These are phyloP conservation scores for Latrodectus geometricus DNA, from an alignment of 1,140 invertebrate genomes.

Conservation along the genomic window DNA sequence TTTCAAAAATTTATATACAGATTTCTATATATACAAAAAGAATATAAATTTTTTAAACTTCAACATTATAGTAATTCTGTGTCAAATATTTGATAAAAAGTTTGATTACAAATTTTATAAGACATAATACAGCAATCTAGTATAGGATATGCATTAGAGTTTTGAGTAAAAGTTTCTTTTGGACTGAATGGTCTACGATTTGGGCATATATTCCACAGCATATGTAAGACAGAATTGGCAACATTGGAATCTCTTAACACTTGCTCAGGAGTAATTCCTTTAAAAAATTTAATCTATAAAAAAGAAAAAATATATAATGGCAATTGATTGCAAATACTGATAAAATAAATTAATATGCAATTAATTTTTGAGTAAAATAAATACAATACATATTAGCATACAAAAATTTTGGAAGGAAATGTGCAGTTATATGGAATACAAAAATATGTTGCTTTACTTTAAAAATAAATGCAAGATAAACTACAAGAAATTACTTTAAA, in stretches of 20 bases:
- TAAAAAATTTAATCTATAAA: slow-evolving; percentile 47
- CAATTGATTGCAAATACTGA: no score
- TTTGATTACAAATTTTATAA: slow-evolving; percentile 4
- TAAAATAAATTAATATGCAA: no score
- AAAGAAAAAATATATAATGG: not conserved
- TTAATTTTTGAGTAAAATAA: no score
- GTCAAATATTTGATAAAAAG: slow-evolving; percentile 51
- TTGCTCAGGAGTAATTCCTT: slow-evolving; percentile 41
- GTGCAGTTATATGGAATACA: no score
- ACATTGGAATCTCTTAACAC: not conserved
- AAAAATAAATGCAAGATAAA: no score
- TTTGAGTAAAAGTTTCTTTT: not conserved
- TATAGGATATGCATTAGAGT: slow-evolving; percentile 32
- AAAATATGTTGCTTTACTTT: no score
- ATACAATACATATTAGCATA: no score
- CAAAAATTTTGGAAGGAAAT: no score
- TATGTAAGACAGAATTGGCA: slow-evolving; percentile 22
- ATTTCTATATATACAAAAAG: no score
- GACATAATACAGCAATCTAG: slow-evolving; percentile 50
- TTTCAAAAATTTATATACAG: no score
- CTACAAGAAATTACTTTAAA: no score
- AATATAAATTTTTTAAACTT: no score
- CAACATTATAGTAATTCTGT: slow-evolving; percentile 6
- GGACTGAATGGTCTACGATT: slow-evolving; percentile 34
- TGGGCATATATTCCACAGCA: slow-evolving; percentile 48